A percentile compares a stretch with the other conserved stretches of the same genome.
phyloP scores from a whole-genome alignment of 2,888 invertebrate species.

The Cyclophora albipunctata region DNA sequence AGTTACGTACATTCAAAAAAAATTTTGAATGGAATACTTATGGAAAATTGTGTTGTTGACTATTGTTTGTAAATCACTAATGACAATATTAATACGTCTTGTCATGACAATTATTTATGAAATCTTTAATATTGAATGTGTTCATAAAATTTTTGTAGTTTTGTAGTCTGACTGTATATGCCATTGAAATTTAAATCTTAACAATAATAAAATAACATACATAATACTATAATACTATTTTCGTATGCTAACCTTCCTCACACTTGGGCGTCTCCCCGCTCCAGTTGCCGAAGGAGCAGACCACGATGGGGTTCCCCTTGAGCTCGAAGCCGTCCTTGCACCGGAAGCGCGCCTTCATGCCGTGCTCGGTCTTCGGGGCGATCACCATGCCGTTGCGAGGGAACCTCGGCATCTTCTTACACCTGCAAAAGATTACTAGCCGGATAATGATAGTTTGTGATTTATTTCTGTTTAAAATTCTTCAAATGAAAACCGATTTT shows the following conservation, averaged over 20 bases:
- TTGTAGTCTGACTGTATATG: not conserved
- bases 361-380: constrained; percentile 97
- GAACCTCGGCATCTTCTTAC: constrained; percentile 86
- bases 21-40: too few relatives aligned
- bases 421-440: constrained; percentile 63
- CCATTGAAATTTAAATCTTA: too few relatives aligned
- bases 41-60: too few relatives aligned
- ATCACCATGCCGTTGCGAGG: constrained; percentile 97
- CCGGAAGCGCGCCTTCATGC: constrained; percentile 93
- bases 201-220: too few relatives aligned
- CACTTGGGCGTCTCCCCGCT: constrained; percentile 91
- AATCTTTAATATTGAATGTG: not conserved
- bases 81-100: too few relatives aligned
- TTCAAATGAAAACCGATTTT: too few relatives aligned
- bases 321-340: constrained; percentile 95
- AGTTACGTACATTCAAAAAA: too few relatives aligned
- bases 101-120: not conserved
- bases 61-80: too few relatives aligned
- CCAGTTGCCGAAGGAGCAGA: constrained; percentile 97
- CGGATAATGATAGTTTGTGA: too few relatives aligned
- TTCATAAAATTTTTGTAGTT: not conserved
- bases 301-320: constrained; percentile 84
- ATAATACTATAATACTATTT: too few relatives aligned
- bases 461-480: too few relatives aligned
- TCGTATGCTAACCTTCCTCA: constrained; percentile 76